These are phyloP conservation scores for Stegastes partitus DNA, from an alignment of 2,113 vertebrate species.

Conservation along the genomic window DNA sequence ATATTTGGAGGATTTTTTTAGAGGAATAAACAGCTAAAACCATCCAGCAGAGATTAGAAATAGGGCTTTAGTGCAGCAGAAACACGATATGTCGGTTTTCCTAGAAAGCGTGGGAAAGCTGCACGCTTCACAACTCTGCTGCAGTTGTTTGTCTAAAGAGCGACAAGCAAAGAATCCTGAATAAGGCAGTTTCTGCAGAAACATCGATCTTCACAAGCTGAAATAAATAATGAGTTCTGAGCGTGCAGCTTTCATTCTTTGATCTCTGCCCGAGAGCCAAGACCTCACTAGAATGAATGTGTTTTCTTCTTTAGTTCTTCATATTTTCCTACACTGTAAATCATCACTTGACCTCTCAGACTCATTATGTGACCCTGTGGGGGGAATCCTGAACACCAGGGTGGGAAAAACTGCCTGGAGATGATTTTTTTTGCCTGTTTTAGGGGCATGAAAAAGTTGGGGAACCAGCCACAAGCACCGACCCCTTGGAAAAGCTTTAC, in stretches of 20 bases:
- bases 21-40: no score
- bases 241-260: slow-evolving; percentile 5
- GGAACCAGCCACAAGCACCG: not conserved
- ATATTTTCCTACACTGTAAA: not conserved
- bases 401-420: not conserved
- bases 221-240: not conserved
- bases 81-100: no score
- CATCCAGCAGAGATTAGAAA: no score
- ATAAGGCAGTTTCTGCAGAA: no score
- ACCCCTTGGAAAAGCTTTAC: not conserved
- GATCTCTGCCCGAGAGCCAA: not conserved
- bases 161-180: no score
- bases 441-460: not conserved
- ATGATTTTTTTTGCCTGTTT: not conserved
- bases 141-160: no score
- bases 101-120: no score
- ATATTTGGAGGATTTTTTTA: no score
- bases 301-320: not conserved
- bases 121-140: no score
- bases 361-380: slow-evolving; percentile 14
- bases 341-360: slow-evolving; percentile 1
- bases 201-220: not conserved
- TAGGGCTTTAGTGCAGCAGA: no score
- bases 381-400: not conserved
- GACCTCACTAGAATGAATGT: not conserved